Conservation (phyloP, 2,113 vertebrate species). For the Anolis sagrei region DNA sequence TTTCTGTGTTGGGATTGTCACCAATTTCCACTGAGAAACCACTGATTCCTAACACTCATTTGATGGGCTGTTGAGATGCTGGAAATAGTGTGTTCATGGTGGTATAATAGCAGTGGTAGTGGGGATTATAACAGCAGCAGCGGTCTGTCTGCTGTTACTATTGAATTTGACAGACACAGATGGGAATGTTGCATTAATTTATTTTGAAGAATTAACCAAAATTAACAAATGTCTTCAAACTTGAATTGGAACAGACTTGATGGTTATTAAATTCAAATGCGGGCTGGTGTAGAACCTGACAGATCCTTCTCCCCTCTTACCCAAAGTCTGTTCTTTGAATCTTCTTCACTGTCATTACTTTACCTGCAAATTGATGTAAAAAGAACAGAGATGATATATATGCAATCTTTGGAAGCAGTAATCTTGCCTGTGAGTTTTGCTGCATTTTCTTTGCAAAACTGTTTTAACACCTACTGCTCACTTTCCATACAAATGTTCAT, state of each 20-base stretch:
- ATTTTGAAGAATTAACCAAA: neutral
- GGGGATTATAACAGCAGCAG: too few relatives aligned
- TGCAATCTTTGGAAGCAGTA: neutral
- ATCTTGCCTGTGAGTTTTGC: neutral
- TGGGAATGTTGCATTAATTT: too few relatives aligned
- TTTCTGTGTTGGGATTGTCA: too few relatives aligned
- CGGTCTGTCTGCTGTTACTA: neutral
- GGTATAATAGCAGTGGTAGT: too few relatives aligned
- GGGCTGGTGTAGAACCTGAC: neutral
- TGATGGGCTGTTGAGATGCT: too few relatives aligned
- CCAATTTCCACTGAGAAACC: too few relatives aligned
- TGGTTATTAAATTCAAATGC: neutral
- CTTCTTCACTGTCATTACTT: neutral
- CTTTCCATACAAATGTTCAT: slow-evolving; percentile 33
- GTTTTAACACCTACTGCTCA: slow-evolving; percentile 1
- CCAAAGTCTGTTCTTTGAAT: neutral
- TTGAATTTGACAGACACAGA: neutral
- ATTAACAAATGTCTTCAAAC: neutral
- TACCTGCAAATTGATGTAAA: neutral
- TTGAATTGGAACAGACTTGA: neutral
- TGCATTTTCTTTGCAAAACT: slow-evolving; percentile 7
- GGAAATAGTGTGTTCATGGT: too few relatives aligned
- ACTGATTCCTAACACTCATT: too few relatives aligned
- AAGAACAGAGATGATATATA: neutral
- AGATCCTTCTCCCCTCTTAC: neutral